A percentile compares a stretch with the other conserved stretches of the same genome.
Conservation (phyloP, 2,113 vertebrate genomes). For the Perccottus glenii region DNA sequence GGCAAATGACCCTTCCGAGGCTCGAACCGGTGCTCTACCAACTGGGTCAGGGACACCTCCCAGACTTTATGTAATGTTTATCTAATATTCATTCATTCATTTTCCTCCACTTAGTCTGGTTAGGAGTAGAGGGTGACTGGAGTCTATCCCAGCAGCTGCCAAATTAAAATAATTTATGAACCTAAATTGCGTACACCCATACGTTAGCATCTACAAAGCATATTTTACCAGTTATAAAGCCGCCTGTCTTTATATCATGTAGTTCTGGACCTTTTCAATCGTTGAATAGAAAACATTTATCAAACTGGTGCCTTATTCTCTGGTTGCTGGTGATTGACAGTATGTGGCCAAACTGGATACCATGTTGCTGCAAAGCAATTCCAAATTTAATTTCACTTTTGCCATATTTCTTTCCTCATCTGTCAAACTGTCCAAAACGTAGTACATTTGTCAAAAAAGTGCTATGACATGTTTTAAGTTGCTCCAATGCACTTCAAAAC, state of each 20-base stretch:
- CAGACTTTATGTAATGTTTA: no score
- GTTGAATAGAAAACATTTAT: neutral
- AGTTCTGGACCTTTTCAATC: neutral
- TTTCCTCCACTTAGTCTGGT: no score
- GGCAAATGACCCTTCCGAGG: no score
- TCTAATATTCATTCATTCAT: no score
- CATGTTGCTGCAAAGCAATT: slow-evolving; percentile 1
- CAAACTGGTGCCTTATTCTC: neutral
- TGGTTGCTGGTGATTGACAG: neutral
- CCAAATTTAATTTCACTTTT: slow-evolving; percentile 9
- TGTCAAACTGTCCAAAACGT: neutral
- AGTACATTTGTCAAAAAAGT: neutral
- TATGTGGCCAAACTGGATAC: neutral
- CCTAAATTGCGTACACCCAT: no score
- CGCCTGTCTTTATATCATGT: neutral
- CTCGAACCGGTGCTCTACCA: no score
- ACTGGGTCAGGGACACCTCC: no score
- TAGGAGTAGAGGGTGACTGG: no score
- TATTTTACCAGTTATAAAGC: neutral
- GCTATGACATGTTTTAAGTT: neutral
- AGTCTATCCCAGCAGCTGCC: no score
- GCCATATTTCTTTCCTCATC: slow-evolving; percentile 12
- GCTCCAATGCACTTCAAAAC: neutral
- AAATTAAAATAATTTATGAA: no score
- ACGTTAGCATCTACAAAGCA: neutral